Evolutionary conservation across 2,888 invertebrate genomes (phyloP), one percentile per base, ranked within the genome.

Genomic region (Latrodectus elegans): DNA sequence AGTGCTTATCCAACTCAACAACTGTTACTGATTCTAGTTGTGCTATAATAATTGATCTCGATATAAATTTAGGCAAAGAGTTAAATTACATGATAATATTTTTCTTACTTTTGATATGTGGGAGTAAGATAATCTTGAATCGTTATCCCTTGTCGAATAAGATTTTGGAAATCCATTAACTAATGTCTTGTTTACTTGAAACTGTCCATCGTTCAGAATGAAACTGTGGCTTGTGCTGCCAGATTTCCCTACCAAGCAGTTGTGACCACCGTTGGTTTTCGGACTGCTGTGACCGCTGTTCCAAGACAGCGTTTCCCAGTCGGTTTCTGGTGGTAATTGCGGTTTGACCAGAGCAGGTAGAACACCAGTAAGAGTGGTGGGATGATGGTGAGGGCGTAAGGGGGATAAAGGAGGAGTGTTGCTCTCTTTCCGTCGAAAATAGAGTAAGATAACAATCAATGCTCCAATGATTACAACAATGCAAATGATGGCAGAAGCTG

Each of bases 201-300:
- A 55, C 10, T 76, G 85, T 92, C 96, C 94, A 91, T 97, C 96
- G 91, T 97, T 97, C 70, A 89, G 68, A 11, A 86, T 80, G 73
- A 89, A 86, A 84, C 85, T 88, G 74, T 88, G 88, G 17, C 78
- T 88, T 17, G 82, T 73, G 14, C 76, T 85, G 52, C 81, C 82
- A 15, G 81, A 82, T 52, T 82, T 82, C 8, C 64, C 52, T 6
- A 70, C 67, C 12, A 71, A 11, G 17, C 68, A 68, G 38, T 95
- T 94, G 93, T 96, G 97, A 92, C 97, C 96, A 92, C 97, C 96
- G 91, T 96, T 94, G 77, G 97, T 96, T 90, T 97, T 78, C 9
- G 97, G 97, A 92, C 96, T 96, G 91, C 97, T 97, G 91, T 97
- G 95, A 90, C 96, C 95, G 92, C 97, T 97, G 92, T 97, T 97